Evolutionary conservation across 2,888 invertebrate species (phyloP), one percentile per base, ranked within the genome.

Genomic region (Pediacus dermestoides): DNA sequence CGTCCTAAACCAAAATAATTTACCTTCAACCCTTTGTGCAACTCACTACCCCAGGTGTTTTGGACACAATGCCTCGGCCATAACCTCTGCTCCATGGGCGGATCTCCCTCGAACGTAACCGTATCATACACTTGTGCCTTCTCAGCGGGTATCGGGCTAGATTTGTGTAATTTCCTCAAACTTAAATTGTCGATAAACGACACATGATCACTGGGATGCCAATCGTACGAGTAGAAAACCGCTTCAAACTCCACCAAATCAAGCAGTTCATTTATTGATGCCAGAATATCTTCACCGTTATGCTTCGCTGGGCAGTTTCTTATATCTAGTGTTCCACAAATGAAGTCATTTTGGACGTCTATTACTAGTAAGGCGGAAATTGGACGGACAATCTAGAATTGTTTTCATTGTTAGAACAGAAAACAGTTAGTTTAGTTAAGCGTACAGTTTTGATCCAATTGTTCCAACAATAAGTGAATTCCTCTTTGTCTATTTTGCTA

Each of bases 321-420:
- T 63, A 96, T 86, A 67, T 92, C 86, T 53, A 96, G 76, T 6
- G 90, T 87, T 28, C 96, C 96, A 34, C 85, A 81, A 62, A 97
- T 92, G 73, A 96, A 96, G 72, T 97, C 96, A 71, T 96, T 96
- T 74, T 96, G 96, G 21, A 95, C 94, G 70, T 96, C 96, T 49
- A 97, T 89, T 37, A 95, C 80, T 43, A 97, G 75, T 61, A 96
- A 81, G 11, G 88, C 93, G 64, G 82, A 85, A 48, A 85, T 81
- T 6, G 91, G 91, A 39, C 55, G 53, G 1, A 57, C 57, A 32
- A 57, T 57, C 57, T 57, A 37, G 18, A 48, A 44, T 23, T 23
- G 23, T n/a, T 9, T 4, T 9, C 10, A 28, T 7, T 13, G 3
- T 28, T 3, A 28, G 12, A 28, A n/a, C n/a, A n/a, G n/a, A 6